Evolutionary conservation across 1,140 invertebrate genomes (phyloP).

Genomic region (Paraescarpia echinospica): DNA sequence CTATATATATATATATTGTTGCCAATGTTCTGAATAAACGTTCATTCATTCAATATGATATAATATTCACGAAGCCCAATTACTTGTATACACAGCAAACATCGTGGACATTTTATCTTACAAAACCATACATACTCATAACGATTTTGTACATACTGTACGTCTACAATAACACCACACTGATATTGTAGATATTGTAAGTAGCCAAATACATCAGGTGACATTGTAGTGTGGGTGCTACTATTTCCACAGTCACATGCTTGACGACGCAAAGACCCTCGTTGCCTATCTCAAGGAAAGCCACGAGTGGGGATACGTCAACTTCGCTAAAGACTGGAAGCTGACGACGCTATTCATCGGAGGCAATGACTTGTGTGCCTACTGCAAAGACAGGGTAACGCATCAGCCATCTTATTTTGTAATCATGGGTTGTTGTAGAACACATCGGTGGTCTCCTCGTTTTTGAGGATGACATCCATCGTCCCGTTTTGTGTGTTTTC

Average conservation of each 20-base stretch:
- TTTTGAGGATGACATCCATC: background rate
- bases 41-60: too few relatives aligned
- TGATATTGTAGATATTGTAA: too few relatives aligned
- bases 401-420: conserved; percentile 55
- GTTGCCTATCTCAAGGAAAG: background rate
- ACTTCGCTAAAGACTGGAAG: conserved; percentile 69
- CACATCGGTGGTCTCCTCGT: background rate
- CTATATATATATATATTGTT: too few relatives aligned
- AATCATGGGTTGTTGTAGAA: conserved; percentile 40
- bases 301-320: background rate
- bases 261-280: background rate
- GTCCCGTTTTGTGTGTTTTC: too few relatives aligned
- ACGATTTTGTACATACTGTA: too few relatives aligned
- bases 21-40: too few relatives aligned
- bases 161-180: too few relatives aligned
- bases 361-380: conserved; percentile 81
- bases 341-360: conserved; percentile 79
- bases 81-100: too few relatives aligned
- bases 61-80: too few relatives aligned
- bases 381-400: conserved; percentile 60
- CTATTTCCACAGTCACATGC: background rate
- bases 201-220: too few relatives aligned
- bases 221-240: background rate
- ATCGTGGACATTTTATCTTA: too few relatives aligned
- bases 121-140: too few relatives aligned